Percentiles rank a stretch among this genome's conserved stretches.
Conservation (phyloP, 2,888 invertebrate genomes). For the Palloptera scutellata region DNA sequence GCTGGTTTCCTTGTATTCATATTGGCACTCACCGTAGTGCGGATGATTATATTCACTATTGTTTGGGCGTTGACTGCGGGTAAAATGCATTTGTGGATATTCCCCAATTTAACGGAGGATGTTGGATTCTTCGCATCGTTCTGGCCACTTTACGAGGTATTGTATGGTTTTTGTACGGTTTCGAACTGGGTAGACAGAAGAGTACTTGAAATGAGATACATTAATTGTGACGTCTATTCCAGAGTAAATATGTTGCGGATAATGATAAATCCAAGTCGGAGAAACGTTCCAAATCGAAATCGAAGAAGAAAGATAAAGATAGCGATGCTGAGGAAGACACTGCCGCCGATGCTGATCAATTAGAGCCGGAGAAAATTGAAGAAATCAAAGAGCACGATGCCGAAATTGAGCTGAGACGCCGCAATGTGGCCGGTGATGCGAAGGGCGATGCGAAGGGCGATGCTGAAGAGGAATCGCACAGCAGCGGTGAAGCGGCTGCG, state of each 20-base stretch:
- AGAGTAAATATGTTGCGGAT: slow-evolving; percentile 80
- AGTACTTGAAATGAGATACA: no score
- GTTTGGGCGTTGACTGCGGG: slow-evolving; percentile 90
- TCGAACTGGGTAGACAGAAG: no score
- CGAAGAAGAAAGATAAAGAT: slow-evolving; percentile 76
- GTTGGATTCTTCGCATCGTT: slow-evolving; percentile 99
- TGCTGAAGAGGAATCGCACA: slow-evolving; percentile 40
- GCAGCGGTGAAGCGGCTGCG: slow-evolving; percentile 42
- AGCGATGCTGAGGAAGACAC: slow-evolving; percentile 77
- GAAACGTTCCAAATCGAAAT: slow-evolving; percentile 69
- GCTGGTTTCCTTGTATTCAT: slow-evolving; percentile 95
- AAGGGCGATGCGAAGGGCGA: slow-evolving; percentile 23
- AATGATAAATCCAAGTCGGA: slow-evolving; percentile 67
- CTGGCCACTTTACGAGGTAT: slow-evolving; percentile 92
- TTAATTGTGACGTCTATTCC: slow-evolving; percentile 16
- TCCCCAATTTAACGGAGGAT: slow-evolving; percentile 99
- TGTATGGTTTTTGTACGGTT: neutral
- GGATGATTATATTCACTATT: slow-evolving; percentile 88
- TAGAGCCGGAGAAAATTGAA: slow-evolving; percentile 60
- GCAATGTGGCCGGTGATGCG: slow-evolving; percentile 49
- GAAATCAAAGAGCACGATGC: slow-evolving; percentile 62
- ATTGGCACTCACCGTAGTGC: slow-evolving; percentile 85
- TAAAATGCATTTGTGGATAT: slow-evolving; percentile 93
- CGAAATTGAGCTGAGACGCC: slow-evolving; percentile 56
- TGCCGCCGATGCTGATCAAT: slow-evolving; percentile 55